Conservation (phyloP, 2,888 invertebrate species). For the Elgonia sp. region DNA sequence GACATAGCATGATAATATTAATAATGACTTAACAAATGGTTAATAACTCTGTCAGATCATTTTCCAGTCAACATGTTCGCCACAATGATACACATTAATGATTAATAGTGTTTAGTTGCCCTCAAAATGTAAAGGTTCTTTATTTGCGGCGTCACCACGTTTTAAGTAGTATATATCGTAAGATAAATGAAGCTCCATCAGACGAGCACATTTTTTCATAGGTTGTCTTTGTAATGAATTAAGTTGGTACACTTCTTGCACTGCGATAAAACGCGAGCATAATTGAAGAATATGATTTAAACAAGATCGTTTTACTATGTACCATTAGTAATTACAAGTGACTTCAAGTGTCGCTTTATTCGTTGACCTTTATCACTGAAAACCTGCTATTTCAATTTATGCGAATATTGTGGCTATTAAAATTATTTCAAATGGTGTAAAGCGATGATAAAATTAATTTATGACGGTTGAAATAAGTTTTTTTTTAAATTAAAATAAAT, state of each 20-base stretch:
- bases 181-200: conserved; percentile 45
- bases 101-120: conserved; percentile 49
- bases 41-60: conserved; percentile 36
- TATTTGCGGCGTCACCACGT: conserved; percentile 35
- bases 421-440: too few species aligned
- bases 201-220: conserved; percentile 24
- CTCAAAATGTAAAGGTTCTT: conserved; percentile 38
- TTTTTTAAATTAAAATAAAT: too few species aligned
- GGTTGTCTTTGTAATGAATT: conserved; percentile 17
- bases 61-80: conserved; percentile 51
- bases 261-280: neutral
- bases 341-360: neutral
- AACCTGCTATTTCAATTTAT: neutral
- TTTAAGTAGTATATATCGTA: conserved; percentile 47
- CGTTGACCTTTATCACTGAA: conserved; percentile 20
- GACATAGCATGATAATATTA: conserved; percentile 4
- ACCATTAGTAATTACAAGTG: neutral
- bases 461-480: too few species aligned
- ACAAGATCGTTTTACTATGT: neutral
- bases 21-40: conserved; percentile 32
- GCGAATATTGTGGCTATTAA: too few species aligned
- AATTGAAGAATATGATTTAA: neutral
- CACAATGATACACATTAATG: conserved; percentile 39
- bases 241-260: neutral
- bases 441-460: too few species aligned